A percentile compares a stretch with the other conserved stretches of the same genome.
phyloP scores from a whole-genome alignment of 2,113 vertebrate genomes.

The Anarhynchus alexandrinus region DNA sequence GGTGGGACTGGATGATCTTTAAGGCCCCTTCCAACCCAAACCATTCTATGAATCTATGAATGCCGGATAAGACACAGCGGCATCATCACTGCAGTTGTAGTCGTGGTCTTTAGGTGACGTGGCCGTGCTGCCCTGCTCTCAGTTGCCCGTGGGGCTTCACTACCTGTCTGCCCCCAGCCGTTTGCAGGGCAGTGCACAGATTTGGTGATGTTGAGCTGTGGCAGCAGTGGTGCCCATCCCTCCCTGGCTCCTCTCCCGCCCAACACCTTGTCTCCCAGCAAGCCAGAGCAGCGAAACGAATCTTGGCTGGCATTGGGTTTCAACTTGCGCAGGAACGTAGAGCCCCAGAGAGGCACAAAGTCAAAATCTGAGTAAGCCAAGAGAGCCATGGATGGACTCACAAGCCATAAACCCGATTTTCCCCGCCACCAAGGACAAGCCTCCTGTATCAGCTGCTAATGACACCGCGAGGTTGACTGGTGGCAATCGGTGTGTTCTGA shows the following conservation, averaged over 20 bases:
- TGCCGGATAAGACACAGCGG: rapidly evolving
- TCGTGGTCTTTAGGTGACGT: not conserved
- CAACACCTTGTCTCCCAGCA: not conserved
- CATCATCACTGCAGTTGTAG: not conserved
- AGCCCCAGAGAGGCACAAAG: not conserved
- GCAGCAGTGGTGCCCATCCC: not conserved
- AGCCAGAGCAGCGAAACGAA: not conserved
- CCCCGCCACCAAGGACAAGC: not conserved
- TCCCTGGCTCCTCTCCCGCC: not conserved
- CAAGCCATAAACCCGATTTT: not conserved
- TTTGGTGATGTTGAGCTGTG: not conserved
- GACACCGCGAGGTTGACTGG: not conserved
- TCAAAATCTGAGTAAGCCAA: not conserved
- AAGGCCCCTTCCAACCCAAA: not conserved
- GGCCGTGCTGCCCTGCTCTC: not conserved
- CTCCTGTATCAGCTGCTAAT: not conserved
- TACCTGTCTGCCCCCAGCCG: rapidly evolving
- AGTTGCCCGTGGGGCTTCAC: no score
- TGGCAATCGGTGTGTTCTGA: not conserved
- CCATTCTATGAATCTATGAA: not conserved
- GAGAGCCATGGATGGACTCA: not conserved
- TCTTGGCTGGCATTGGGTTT: not conserved
- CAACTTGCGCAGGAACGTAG: not conserved
- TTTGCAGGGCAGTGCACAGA: not conserved
- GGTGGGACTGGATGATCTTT: not conserved